These are phyloP conservation scores for Scolopax bukidnonensis DNA, from an alignment of 2,797 vertebrate species.

Conservation along the genomic window DNA sequence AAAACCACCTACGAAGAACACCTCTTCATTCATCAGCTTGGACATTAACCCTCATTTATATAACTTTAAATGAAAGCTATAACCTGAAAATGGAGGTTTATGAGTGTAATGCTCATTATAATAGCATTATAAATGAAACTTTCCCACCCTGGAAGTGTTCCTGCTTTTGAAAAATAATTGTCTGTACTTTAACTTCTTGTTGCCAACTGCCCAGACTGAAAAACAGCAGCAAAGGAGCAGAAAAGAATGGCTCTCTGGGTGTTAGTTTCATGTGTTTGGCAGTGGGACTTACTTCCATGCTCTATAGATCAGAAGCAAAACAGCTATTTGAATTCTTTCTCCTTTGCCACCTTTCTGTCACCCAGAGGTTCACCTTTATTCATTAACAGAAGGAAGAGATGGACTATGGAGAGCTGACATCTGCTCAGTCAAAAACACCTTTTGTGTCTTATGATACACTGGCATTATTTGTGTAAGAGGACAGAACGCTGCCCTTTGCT, in stretches of 20 bases:
- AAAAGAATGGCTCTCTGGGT: background rate
- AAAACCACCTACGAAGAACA: background rate
- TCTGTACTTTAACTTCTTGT: background rate
- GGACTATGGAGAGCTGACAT: background rate
- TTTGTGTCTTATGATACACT: background rate
- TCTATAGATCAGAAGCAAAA: conserved; percentile 13
- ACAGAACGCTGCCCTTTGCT: background rate
- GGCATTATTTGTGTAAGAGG: background rate
- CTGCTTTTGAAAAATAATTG: background rate
- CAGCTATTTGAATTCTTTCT: background rate
- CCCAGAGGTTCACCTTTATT: background rate
- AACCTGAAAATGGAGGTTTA: background rate
- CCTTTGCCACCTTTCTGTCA: background rate
- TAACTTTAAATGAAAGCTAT: background rate
- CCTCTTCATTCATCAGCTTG: background rate
- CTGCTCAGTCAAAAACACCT: background rate
- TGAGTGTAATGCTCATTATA: background rate
- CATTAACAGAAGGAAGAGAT: background rate
- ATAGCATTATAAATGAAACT: background rate
- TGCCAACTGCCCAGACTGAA: background rate
- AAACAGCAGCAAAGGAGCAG: background rate
- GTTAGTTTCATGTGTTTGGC: background rate
- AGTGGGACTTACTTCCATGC: conserved; percentile 3
- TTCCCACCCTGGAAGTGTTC: background rate
- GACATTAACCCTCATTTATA: background rate